A percentile compares a stretch with the other conserved stretches of the same genome.
Evolutionary conservation across 2,797 vertebrate genomes (phyloP).

Genomic region (Parambassis ranga): DNA sequence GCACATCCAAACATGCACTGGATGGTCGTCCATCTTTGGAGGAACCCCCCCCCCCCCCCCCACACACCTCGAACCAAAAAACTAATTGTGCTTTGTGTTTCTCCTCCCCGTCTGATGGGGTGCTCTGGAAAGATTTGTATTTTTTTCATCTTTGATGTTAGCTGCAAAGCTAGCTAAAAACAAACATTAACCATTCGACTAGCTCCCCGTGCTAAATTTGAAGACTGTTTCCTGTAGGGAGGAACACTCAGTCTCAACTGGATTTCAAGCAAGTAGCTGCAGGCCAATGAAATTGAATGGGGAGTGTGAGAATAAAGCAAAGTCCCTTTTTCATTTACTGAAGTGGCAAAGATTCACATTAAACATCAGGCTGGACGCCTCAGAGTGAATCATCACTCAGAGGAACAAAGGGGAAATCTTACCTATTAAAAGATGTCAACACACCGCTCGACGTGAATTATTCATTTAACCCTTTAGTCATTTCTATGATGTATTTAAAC

Average conservation of each 20-base stretch:
- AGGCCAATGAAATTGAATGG: constrained; percentile 56
- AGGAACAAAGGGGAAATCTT: neutral
- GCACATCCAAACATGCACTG: constrained; percentile 36
- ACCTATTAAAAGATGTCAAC: neutral
- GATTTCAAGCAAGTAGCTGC: constrained; percentile 48
- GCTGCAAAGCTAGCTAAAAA: constrained; percentile 82
- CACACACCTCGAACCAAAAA: constrained; percentile 39
- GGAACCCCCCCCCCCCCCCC: constrained; percentile 34
- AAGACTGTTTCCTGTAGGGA: constrained; percentile 33
- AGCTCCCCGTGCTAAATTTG: constrained; percentile 49
- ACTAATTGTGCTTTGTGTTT: constrained; percentile 49
- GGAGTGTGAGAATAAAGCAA: constrained; percentile 56
- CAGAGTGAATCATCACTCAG: constrained; percentile 15
- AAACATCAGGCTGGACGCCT: constrained; percentile 41
- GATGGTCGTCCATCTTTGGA: constrained; percentile 45
- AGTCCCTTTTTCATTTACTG: constrained; percentile 69
- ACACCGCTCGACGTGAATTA: neutral
- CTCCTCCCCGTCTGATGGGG: constrained; percentile 67
- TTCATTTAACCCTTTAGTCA: too few species aligned
- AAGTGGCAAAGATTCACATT: constrained; percentile 58
- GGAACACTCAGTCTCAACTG: constrained; percentile 38
- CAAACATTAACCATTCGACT: constrained; percentile 68
- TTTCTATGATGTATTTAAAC: too few species aligned
- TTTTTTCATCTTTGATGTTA: constrained; percentile 94
- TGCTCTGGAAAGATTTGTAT: constrained; percentile 51